phyloP scores from a whole-genome alignment of 2,888 invertebrate genomes.

The Andrena marginata region DNA sequence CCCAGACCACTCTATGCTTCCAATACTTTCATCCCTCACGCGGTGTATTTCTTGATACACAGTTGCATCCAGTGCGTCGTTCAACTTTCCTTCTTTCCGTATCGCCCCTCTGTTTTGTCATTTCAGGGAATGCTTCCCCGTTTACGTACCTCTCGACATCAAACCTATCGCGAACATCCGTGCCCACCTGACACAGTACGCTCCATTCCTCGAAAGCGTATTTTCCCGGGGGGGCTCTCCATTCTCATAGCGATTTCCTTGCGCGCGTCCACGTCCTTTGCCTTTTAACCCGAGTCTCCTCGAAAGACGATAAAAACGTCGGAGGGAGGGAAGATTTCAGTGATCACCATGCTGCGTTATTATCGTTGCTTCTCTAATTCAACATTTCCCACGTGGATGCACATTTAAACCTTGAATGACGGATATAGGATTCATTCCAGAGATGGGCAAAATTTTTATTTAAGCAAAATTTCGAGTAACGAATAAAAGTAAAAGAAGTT shows the following conservation, averaged over 20 bases:
- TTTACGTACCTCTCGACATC: slow-evolving; percentile 33
- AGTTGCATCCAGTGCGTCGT: slow-evolving; percentile 15
- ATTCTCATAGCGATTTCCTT: slow-evolving; percentile 23
- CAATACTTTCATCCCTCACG: slow-evolving; percentile 6
- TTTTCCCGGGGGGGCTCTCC: slow-evolving; percentile 9
- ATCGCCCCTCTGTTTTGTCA: slow-evolving; percentile 30
- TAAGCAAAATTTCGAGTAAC: too few relatives aligned
- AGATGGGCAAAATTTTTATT: too few relatives aligned
- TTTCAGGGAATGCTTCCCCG: slow-evolving; percentile 33
- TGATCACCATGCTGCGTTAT: slow-evolving; percentile 23
- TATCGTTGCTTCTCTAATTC: slow-evolving; percentile 41
- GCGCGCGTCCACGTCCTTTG: background rate
- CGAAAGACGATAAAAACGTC: slow-evolving; percentile 22
- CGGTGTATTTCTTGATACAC: slow-evolving; percentile 11
- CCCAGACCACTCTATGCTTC: too few relatives aligned
- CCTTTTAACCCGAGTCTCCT: background rate
- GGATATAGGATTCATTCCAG: too few relatives aligned
- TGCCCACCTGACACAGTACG: slow-evolving; percentile 17
- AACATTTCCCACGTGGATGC: slow-evolving; percentile 26
- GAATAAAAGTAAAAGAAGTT: too few relatives aligned
- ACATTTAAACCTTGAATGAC: slow-evolving; percentile 26
- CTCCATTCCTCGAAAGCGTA: slow-evolving; percentile 4
- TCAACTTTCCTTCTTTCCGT: slow-evolving; percentile 18
- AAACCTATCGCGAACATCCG: slow-evolving; percentile 39
- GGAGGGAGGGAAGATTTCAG: slow-evolving; percentile 3